These are phyloP conservation scores for Leuciscus waleckii DNA, from an alignment of 2,797 vertebrate species.

Conservation along the genomic window DNA sequence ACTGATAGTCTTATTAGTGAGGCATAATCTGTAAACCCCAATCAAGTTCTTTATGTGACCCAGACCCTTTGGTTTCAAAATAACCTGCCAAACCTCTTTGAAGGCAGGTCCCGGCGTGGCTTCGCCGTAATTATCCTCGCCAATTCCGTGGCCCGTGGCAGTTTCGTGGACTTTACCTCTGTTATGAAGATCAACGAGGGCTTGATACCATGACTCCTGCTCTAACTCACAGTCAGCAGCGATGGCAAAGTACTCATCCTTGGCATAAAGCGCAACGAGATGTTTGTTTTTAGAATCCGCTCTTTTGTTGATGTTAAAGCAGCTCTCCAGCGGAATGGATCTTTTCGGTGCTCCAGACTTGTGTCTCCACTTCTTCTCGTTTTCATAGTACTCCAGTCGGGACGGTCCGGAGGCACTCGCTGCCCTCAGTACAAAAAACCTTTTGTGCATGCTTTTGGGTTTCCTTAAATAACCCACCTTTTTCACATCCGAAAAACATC, in stretches of 20 bases:
- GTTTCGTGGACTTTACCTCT: constrained; percentile 81
- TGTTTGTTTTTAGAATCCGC: constrained; percentile 91
- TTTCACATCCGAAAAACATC: constrained; percentile 86
- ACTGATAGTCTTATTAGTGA: constrained; percentile 89
- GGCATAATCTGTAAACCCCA: constrained; percentile 89
- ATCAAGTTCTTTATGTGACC: constrained; percentile 89
- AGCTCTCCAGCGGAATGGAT: constrained; percentile 87
- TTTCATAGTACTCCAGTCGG: constrained; percentile 90
- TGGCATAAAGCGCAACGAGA: constrained; percentile 88
- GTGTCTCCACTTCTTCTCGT: constrained; percentile 91
- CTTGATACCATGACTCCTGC: constrained; percentile 89
- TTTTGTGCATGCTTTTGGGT: constrained; percentile 92
- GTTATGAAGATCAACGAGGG: constrained; percentile 86
- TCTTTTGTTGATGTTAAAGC: constrained; percentile 91
- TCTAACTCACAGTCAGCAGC: constrained; percentile 87
- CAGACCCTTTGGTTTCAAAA: constrained; percentile 88
- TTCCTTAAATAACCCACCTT: constrained; percentile 93
- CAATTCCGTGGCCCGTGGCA: constrained; percentile 67
- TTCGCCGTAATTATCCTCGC: constrained; percentile 79
- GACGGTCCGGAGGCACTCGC: constrained; percentile 85
- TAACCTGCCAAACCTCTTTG: constrained; percentile 91
- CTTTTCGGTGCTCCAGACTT: constrained; percentile 89
- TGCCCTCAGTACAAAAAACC: constrained; percentile 88
- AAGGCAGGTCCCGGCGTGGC: constrained; percentile 84
- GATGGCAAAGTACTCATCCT: constrained; percentile 88